These are phyloP conservation scores for Tortrix viridana DNA, from an alignment of 2,888 invertebrate genomes.

Conservation along the genomic window DNA sequence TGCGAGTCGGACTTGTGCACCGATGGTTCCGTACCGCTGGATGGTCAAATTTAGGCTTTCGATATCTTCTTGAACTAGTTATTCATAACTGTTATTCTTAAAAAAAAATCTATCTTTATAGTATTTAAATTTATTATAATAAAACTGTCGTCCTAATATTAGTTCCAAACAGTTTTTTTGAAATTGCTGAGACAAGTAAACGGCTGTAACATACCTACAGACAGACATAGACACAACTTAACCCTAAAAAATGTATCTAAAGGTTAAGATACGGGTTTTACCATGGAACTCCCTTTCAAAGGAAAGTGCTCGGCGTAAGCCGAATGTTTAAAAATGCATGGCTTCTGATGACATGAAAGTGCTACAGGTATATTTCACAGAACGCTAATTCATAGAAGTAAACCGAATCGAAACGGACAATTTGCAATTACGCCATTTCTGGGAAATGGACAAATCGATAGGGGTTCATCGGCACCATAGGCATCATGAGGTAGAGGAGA, in stretches of 20 bases:
- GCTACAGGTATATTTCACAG: constrained; percentile 28
- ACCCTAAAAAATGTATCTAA: neutral
- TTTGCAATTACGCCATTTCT: constrained; percentile 74
- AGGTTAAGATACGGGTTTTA: constrained; percentile 21
- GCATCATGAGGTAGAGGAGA: constrained; percentile 67
- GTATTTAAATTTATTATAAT: too few species aligned
- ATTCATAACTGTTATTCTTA: too few species aligned
- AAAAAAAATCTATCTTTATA: too few species aligned
- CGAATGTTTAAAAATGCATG: constrained; percentile 31
- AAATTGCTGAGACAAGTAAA: too few species aligned
- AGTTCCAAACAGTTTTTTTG: too few species aligned
- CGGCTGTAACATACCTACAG: too few species aligned
- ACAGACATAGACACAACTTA: too few species aligned
- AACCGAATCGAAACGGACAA: constrained; percentile 45
- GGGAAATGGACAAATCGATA: constrained; percentile 78
- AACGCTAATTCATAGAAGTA: constrained; percentile 36
- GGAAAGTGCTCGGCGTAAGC: neutral
- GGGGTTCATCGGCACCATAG: constrained; percentile 80
- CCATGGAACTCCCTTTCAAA: constrained; percentile 21
- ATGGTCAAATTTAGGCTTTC: too few species aligned
- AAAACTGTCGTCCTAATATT: too few species aligned
- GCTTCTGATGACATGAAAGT: constrained; percentile 24
- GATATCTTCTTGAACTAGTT: too few species aligned
- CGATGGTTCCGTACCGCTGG: too few species aligned
- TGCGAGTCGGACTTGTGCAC: too few species aligned